Base-by-base conservation (phyloP, 2,888 invertebrate genomes). In the Plebejus melissa region DNA sequence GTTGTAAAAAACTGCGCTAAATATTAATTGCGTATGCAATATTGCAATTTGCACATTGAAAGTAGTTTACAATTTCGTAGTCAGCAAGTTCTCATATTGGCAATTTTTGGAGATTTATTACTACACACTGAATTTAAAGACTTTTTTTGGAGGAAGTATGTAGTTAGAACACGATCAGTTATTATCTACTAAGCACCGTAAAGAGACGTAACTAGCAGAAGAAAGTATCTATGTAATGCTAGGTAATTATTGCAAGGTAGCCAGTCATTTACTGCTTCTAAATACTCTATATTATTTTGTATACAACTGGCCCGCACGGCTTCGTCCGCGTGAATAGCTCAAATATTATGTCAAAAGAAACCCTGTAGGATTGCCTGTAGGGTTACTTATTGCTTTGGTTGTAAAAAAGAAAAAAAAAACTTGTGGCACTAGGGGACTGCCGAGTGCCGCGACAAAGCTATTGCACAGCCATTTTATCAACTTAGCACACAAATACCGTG, bases 121-220 rank as follows among this genome's bases (percentile, higher is more conserved):
- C 22, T 22, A 16, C 60, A 60, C 60, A 60, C 28, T 28, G 58
- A 28, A 60, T 60, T 60, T 60, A 22, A 60, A 60, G 3, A 60
- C 22, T 60, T 28, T 28, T 60, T 28, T 54, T 54, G 16, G 13
- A 28, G 9, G 60, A 7, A 28, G 22, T 60, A 28, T 60, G 28
- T 4, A 60, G 60, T 60, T 9, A 60, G 60, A 22, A 28, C 60
- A 60, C 60, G 28, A 28, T 60, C 22, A 60, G 60, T 28, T 60
- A 60, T 60, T 28, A 60, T 60, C 60, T 60, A 60, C 11, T 60
- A 28, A 60, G 28, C 28, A 28, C 11, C 58, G 58, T 60, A 60
- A 60, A 60, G 60, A 60, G 28, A 60, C 28, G 60, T 28, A 60
- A 60, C 60, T 11, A 58, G 60, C 28, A 60, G 28, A 60, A 60